Evolutionary conservation across 2,888 invertebrate genomes (phyloP), one percentile per base, ranked within the genome.

Genomic region (Phyto melanocephala): DNA sequence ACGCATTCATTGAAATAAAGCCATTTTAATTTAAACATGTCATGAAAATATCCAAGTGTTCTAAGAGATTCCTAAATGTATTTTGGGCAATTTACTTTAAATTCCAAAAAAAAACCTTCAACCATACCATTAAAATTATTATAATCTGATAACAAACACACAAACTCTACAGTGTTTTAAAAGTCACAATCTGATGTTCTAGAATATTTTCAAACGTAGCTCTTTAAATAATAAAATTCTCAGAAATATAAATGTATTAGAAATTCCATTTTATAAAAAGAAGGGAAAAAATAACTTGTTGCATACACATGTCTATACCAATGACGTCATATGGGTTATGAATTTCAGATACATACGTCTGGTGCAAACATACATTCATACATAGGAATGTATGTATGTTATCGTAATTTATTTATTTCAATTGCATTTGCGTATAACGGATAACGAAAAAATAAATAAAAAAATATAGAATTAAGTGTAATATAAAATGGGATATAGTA

Each of bases 261-360:
- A 58, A 24, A 54, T 54, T 47, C 10, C n/a, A 20, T 24, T 11
- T 50, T 2, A 11, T 22, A 11, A 2, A 50, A 22, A 10, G 22
- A 28, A 37, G n/a, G n/a, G n/a, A 35, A 20, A 24, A 11, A 33
- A 60, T 50, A 45, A 50, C 68, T 62, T 68, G 42, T 70, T 68
- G 60, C 68, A 62, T 45, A 56, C 37, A 62, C 54, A 35, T 71
- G 17, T 42, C 45, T 22, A 6, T 52, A 20, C 1, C 7, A 62
- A 65, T 78, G 78, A 78, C 71, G 63, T 56, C 78, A 78, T 70
- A n/a, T 13, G n/a, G 11, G 0, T 40, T 17, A 28, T 10, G 15
- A 65, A n/a, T 54, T 40, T n/a, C n/a, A n/a, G n/a, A n/a, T n/a
- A n/a, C n/a, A n/a, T n/a, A 40, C 11, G 8, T 35, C 35, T 35